A percentile compares a stretch with the other conserved stretches of the same genome.
Evolutionary conservation across 2,888 invertebrate genomes (phyloP).

Genomic region (Drosophila basisetae): DNA sequence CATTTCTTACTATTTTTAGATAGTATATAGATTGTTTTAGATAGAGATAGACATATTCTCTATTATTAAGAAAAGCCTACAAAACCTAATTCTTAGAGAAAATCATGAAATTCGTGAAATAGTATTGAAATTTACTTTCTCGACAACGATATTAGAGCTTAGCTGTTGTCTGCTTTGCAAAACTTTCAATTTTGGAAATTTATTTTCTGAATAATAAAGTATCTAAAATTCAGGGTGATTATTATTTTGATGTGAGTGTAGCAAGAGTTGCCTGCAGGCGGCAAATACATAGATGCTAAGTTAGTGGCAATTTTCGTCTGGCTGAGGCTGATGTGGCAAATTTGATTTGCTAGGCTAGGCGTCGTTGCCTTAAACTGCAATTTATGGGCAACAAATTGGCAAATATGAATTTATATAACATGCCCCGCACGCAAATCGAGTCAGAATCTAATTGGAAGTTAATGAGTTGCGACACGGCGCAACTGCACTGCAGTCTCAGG

Average conservation of each 20-base stretch:
- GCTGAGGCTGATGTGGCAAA: slow-evolving; percentile 60
- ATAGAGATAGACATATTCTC: too few species aligned
- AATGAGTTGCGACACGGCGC: slow-evolving; percentile 52
- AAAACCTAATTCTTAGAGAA: not conserved
- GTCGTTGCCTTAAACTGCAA: slow-evolving; percentile 66
- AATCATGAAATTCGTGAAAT: not conserved
- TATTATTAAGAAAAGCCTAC: too few species aligned
- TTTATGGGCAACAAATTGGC: slow-evolving; percentile 74
- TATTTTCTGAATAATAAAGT: not conserved
- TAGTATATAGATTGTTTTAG: too few species aligned
- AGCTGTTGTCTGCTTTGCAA: not conserved
- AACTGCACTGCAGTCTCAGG: not conserved
- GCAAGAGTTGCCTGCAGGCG: slow-evolving; percentile 22
- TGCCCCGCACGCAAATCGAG: slow-evolving; percentile 38
- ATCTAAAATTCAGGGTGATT: not conserved
- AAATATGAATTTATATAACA: slow-evolving; percentile 34
- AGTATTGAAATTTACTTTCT: too few species aligned
- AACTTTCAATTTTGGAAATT: too few species aligned
- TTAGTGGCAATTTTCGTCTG: slow-evolving; percentile 60
- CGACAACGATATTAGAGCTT: not conserved
- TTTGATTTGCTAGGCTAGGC: slow-evolving; percentile 61
- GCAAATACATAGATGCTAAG: slow-evolving; percentile 9
- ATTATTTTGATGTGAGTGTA: not conserved
- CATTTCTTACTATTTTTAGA: too few species aligned
- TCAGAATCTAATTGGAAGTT: slow-evolving; percentile 68